Base-by-base conservation (phyloP, 2,113 vertebrate species). In the Pyxicephalus adspersus region DNA sequence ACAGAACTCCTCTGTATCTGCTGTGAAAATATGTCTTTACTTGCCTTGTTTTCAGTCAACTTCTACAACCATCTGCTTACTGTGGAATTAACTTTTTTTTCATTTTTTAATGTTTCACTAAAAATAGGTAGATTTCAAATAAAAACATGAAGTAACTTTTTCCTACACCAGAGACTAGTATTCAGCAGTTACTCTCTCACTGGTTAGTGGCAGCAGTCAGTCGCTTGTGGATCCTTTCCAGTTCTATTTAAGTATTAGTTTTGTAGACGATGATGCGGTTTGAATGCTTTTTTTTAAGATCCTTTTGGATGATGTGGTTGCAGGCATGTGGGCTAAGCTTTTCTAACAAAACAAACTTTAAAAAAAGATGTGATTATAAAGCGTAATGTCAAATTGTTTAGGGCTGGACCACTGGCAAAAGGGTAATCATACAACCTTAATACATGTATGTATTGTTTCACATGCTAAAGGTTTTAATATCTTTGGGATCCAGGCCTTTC, bases 111-210 rank as follows among this genome's bases (percentile, higher is more conserved):
- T 2, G 54, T 55, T 60, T 26, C n/a, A 18, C 71, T 60, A 74
- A 74, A 60, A 74, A 60, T 74, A 74, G 18, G 25, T 58, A 16
- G 23, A 58, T n/a, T 22, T 73, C n/a, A 58, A 22, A 58, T 74
- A 58, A 23, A 34, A 29, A 17, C 22, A n/a, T 58, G 28, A 55
- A 58, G 71, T 74, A 74, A 74, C 54, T 38, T 58, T 74, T 73
- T 73, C 70, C 70, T 58, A 73, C 28, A 8, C 29, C 28, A 11
- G 51, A 57, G 52, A 22, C 29, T 54, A 9, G n/a, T 57, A 28
- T 26, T 73, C 52, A 57, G 15, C 71, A 58, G 13, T 74, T 58
- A 8, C 23, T 60, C 29, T 58, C 6, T n/a, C 23, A 29, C 23
- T 28, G 50, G 8, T 34, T 68, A 4, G 34, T 74, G 55, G 52